These are phyloP conservation scores for Poecilus cupreus DNA, from an alignment of 2,888 invertebrate species.

Conservation along the genomic window DNA sequence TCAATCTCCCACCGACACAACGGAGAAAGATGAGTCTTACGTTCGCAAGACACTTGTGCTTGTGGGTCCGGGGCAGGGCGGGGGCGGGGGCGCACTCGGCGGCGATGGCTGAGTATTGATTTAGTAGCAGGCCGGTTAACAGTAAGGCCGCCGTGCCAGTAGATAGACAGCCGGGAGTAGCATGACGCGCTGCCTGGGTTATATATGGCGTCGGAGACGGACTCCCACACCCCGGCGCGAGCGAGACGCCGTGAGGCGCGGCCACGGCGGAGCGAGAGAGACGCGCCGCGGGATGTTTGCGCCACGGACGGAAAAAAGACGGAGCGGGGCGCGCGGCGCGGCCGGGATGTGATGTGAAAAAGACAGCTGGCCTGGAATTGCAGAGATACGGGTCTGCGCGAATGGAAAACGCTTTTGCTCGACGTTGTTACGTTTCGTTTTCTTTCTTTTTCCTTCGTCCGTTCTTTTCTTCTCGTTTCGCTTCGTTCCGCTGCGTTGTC, in stretches of 20 bases:
- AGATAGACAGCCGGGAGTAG: conserved; percentile 71
- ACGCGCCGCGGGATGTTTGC: conserved; percentile 35
- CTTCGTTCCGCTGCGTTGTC: conserved; percentile 37
- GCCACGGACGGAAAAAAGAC: conserved; percentile 35
- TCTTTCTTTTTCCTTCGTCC: conserved; percentile 31
- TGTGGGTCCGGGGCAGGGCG: conserved; percentile 46
- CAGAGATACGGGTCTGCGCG: conserved; percentile 56
- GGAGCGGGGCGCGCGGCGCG: not conserved
- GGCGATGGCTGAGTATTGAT: conserved; percentile 71
- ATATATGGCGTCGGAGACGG: conserved; percentile 74
- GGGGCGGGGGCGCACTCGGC: conserved; percentile 66
- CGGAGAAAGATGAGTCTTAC: conserved; percentile 54
- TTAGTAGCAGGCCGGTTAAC: conserved; percentile 72
- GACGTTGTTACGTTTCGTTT: conserved; percentile 52
- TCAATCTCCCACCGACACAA: conserved; percentile 36
- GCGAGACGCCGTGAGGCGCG: conserved; percentile 63
- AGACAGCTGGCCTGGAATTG: conserved; percentile 70
- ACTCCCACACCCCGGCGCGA: conserved; percentile 64
- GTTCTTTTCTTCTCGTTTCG: conserved; percentile 46
- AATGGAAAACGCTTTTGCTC: conserved; percentile 57
- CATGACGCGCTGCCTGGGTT: conserved; percentile 70
- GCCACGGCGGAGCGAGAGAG: not conserved
- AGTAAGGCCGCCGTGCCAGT: conserved; percentile 63
- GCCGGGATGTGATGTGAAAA: conserved; percentile 70
- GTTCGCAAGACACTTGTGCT: conserved; percentile 38